Percentiles rank a stretch among this genome's conserved stretches.
phyloP scores from a whole-genome alignment of 2,888 invertebrate species.

The Oscheius onirici region DNA sequence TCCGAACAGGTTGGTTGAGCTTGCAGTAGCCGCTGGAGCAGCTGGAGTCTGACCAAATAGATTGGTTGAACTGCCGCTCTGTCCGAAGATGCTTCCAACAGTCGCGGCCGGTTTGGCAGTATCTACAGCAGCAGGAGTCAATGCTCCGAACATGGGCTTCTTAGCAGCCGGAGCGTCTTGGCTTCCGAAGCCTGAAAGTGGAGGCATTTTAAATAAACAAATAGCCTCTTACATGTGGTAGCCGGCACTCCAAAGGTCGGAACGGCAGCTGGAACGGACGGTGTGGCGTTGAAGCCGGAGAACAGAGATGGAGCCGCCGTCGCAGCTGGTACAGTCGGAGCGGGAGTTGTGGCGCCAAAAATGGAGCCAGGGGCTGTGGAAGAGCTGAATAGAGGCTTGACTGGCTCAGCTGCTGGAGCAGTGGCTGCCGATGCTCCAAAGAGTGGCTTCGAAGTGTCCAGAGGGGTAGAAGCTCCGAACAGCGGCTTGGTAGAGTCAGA shows the following conservation, averaged over 20 bases:
- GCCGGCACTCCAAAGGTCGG: not conserved
- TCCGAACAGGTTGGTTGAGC: not conserved
- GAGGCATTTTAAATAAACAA: too few species aligned
- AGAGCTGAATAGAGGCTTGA: not conserved
- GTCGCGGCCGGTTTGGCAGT: not conserved
- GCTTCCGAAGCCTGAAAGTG: not conserved
- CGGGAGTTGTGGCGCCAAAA: conserved; percentile 11
- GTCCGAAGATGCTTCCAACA: not conserved
- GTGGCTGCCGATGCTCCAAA: conserved; percentile 27
- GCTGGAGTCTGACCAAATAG: conserved; percentile 6
- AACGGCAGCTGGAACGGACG: not conserved
- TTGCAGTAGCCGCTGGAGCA: not conserved
- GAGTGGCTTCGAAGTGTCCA: not conserved
- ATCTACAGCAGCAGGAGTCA: not conserved
- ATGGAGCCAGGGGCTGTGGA: not conserved
- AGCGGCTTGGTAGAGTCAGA: conserved; percentile 8
- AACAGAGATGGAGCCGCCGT: not conserved
- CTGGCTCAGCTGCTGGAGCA: not conserved
- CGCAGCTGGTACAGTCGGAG: not conserved
- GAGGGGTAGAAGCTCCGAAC: conserved; percentile 9
- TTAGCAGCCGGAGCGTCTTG: not conserved
- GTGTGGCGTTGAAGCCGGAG: not conserved
- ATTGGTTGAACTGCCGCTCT: not conserved
- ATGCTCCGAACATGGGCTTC: conserved; percentile 9
- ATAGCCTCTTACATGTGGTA: not conserved